Evolutionary conservation across 2,797 vertebrate species (phyloP).

Genomic region (Bovichtus variegatus): DNA sequence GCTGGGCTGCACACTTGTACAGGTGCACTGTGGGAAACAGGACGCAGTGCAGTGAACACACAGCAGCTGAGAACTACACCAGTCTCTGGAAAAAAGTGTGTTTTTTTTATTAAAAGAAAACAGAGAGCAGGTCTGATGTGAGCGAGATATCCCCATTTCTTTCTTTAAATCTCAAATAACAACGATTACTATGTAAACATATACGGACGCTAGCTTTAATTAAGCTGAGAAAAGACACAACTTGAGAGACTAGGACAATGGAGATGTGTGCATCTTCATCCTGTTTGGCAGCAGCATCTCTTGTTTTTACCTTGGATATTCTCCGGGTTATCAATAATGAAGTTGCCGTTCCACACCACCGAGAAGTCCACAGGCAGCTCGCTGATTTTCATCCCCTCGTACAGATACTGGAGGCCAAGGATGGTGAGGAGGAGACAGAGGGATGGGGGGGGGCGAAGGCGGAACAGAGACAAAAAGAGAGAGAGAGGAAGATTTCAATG

Average conservation of each 20-base stretch:
- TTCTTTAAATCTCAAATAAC: background rate
- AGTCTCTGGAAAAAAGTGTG: background rate
- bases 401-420: constrained; percentile 89
- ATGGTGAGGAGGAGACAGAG: background rate
- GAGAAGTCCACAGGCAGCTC: constrained; percentile 96
- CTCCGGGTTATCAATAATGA: constrained; percentile 97
- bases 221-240: constrained; percentile 8
- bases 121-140: background rate
- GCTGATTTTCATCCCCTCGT: constrained; percentile 96
- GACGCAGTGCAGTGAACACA: background rate
- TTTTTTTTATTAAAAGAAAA: constrained; percentile 19
- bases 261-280: background rate
- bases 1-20: constrained; percentile 96
- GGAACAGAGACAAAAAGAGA: constrained; percentile 40
- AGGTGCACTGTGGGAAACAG: constrained; percentile 90
- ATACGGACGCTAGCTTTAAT: background rate
- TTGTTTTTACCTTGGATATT: constrained; percentile 91
- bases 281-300: constrained; percentile 1
- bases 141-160: constrained; percentile 28
- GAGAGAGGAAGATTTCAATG: constrained; percentile 51
- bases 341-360: constrained; percentile 99
- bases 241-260: background rate
- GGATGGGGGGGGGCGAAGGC: constrained; percentile 31
- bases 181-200: constrained; percentile 9
- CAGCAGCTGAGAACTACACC: background rate